Conservation (phyloP, 2,797 vertebrate species). For the Sebastes matsubarae region DNA sequence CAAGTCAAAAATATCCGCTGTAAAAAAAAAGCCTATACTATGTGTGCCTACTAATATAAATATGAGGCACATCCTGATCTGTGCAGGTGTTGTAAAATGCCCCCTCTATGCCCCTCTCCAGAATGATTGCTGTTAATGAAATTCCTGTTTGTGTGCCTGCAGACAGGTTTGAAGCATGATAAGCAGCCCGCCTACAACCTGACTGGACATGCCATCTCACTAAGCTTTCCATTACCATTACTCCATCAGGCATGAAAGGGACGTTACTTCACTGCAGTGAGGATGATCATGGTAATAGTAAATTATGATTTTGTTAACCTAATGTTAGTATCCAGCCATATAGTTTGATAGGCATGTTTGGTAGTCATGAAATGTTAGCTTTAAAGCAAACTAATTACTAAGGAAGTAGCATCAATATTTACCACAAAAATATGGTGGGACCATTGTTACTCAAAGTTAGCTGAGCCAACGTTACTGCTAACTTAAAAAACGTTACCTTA, state of each 20-base stretch:
- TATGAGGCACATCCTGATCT: not conserved
- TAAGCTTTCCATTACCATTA: not conserved
- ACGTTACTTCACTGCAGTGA: not conserved
- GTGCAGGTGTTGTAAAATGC: not conserved
- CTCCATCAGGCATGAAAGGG: not conserved
- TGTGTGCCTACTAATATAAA: not conserved
- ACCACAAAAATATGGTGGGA: not conserved
- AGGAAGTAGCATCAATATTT: not conserved
- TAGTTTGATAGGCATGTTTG: not conserved
- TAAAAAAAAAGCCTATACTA: not conserved
- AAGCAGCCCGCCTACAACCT: not conserved
- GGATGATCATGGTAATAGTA: not conserved
- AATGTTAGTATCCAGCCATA: not conserved
- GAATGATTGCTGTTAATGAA: constrained; percentile 3
- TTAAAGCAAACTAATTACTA: not conserved
- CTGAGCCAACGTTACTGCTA: not conserved
- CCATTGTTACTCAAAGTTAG: not conserved
- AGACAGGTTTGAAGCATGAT: constrained; percentile 4
- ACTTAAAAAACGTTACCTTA: not conserved
- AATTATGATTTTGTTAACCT: not conserved
- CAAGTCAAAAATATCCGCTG: not conserved
- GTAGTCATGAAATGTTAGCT: not conserved
- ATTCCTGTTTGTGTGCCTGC: not conserved
- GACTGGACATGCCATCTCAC: not conserved
- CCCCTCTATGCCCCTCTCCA: not conserved